Base-by-base conservation (phyloP, 2,797 vertebrate genomes). In the Kryptopterus vitreolus region DNA sequence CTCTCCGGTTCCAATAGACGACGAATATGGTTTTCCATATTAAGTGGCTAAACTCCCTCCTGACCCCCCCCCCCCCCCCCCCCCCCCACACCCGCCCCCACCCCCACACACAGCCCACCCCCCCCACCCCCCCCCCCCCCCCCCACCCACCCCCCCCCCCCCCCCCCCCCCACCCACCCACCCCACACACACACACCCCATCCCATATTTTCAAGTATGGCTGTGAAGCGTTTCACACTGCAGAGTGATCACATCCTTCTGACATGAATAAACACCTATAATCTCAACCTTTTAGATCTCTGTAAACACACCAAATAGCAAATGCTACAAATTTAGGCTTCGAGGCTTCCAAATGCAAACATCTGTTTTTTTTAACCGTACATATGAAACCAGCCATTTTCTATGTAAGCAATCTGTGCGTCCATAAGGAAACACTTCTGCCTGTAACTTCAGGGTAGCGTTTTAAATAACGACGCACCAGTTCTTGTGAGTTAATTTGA, bases 251-350 rank as follows among this genome's bases (percentile, higher is more conserved):
- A 85, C 87, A 86, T 86, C 86, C 85, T 87, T 75, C 71, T 84
- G 81, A 89, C 84, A 78, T 86, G 87, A 85, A 85, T 89, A 90
- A 91, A 91, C 87, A 89, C 82, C 85, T 85, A 84, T 83, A 87
- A 89, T 89, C 81, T 86, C 81, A 78, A 82, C 82, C 75, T 83
- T 85, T 89, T 86, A 86, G 84, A 87, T 80, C 78, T 87, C 82
- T 79, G 85, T 89, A 90, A 90, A 90, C 89, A 88, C 77, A 81
- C 84, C 83, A 83, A 86, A 87, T 85, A 88, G 86, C 90, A 92
- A 82, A 91, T 88, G 88, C 79, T 83, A 87, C 86, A 86, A 81
- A 89, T 91, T 91, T 86, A 84, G 83, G 83, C 78, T 79, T 66
- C n/a, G 85, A 81, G 85, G 73, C 79, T 84, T 69, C 78, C 84